These are phyloP conservation scores for Tokudaia muenninki DNA, from an alignment of 2,797 vertebrate genomes.

Conservation along the genomic window DNA sequence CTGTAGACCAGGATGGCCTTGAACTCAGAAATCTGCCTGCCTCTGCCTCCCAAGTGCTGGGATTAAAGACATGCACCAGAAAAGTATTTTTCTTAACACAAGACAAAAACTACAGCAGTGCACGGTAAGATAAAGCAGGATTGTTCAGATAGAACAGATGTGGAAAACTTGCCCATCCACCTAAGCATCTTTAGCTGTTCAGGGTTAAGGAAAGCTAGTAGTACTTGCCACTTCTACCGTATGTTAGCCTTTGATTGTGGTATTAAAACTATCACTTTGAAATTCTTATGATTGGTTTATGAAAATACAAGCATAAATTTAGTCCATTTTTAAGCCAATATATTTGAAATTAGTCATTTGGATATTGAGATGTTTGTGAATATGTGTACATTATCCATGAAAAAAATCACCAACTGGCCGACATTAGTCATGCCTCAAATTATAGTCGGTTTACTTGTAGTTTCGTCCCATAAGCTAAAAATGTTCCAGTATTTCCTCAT, in stretches of 20 bases:
- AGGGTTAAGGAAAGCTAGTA: slow-evolving; percentile 36
- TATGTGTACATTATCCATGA: not conserved
- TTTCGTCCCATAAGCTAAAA: slow-evolving; percentile 1
- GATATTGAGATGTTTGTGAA: slow-evolving; percentile 21
- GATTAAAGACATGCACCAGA: not conserved
- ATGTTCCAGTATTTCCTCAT: slow-evolving; percentile 16
- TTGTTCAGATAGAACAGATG: not conserved
- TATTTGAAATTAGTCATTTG: slow-evolving; percentile 54
- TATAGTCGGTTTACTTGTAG: not conserved
- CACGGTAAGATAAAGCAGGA: not conserved
- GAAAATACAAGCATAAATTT: slow-evolving; percentile 23
- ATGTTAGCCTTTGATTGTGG: not conserved
- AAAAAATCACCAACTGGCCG: not conserved
- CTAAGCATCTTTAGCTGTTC: slow-evolving; percentile 36
- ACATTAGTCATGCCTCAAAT: slow-evolving; percentile 34
- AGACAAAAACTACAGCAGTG: not conserved
- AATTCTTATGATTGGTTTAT: slow-evolving; percentile 28
- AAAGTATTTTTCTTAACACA: slow-evolving; percentile 53
- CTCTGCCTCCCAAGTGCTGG: no score
- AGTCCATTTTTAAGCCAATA: slow-evolving; percentile 34
- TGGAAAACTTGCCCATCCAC: not conserved
- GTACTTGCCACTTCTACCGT: slow-evolving; percentile 24
- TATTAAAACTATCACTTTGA: slow-evolving; percentile 63
- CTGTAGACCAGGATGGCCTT: no score
- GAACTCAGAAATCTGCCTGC: no score